Percentiles rank a stretch among this genome's conserved stretches.
Evolutionary conservation across 2,888 invertebrate genomes (phyloP).

Genomic region (Marasmarcha lunaedactyla): DNA sequence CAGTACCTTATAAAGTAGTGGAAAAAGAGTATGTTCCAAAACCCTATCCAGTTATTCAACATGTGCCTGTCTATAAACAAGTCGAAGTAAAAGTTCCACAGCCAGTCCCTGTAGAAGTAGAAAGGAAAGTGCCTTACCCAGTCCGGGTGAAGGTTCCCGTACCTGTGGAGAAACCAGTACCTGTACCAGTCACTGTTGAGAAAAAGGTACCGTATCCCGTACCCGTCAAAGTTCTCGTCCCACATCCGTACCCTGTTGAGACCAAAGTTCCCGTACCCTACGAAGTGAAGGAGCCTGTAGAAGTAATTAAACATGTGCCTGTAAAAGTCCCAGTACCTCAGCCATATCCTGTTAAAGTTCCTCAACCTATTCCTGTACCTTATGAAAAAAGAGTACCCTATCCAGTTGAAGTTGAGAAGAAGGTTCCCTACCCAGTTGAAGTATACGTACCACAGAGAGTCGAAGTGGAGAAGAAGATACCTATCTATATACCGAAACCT

Average conservation of each 20-base stretch:
- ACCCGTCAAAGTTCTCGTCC: constrained; percentile 50
- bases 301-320: constrained; percentile 52
- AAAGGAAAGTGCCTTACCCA: constrained; percentile 23
- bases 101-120: constrained; percentile 36
- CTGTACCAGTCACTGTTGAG: constrained; percentile 54
- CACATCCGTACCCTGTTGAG: constrained; percentile 64
- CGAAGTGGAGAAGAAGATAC: constrained; percentile 48
- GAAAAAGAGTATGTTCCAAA: constrained; percentile 61
- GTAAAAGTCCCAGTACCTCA: constrained; percentile 49
- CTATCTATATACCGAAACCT: constrained; percentile 35
- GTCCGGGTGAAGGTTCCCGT: constrained; percentile 32
- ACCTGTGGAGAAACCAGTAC: constrained; percentile 41
- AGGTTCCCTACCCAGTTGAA: constrained; percentile 38
- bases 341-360: constrained; percentile 67
- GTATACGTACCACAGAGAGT: constrained; percentile 26
- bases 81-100: constrained; percentile 51
- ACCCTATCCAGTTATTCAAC: constrained; percentile 56
- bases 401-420: constrained; percentile 60
- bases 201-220: constrained; percentile 58
- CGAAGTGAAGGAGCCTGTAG: constrained; percentile 51
- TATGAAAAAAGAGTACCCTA: constrained; percentile 57
- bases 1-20: constrained; percentile 60
- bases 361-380: constrained; percentile 59
- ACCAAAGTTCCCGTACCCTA: constrained; percentile 64
- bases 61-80: constrained; percentile 47